Evolutionary conservation across 2,888 invertebrate genomes (phyloP).

Genomic region (Folsomia candida): DNA sequence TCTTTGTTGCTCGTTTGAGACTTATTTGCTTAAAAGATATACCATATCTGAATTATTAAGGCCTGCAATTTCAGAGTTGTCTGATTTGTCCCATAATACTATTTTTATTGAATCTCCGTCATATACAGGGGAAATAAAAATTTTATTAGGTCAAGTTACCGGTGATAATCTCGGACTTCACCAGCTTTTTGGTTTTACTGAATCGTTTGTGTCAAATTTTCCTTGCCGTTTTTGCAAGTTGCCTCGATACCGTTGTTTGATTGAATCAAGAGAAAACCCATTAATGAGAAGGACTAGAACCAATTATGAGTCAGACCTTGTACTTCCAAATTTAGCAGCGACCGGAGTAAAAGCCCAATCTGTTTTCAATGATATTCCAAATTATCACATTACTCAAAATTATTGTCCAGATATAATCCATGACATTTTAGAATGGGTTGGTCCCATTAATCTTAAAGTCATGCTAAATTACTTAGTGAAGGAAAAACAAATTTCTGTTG

Average conservation of each 20-base stretch:
- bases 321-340: neutral
- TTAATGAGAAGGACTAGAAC: neutral
- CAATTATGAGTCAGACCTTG: neutral
- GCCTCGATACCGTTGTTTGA: neutral
- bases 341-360: neutral
- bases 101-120: too few species aligned
- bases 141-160: too few species aligned
- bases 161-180: too few species aligned
- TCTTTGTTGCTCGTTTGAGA: too few species aligned
- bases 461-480: neutral
- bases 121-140: too few species aligned
- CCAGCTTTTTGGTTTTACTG: too few species aligned
- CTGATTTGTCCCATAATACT: too few species aligned
- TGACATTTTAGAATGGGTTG: constrained; percentile 9
- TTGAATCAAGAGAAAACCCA: neutral
- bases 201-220: too few species aligned
- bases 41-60: too few species aligned
- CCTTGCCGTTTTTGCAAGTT: neutral
- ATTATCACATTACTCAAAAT: constrained; percentile 1
- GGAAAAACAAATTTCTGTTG: neutral
- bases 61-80: too few species aligned
- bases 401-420: constrained; percentile 9
- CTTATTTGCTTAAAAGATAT: too few species aligned
- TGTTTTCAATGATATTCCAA: constrained; percentile 2
- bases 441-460: neutral